Evolutionary conservation across 2,888 invertebrate species (phyloP).

Genomic region (Acronicta psi): DNA sequence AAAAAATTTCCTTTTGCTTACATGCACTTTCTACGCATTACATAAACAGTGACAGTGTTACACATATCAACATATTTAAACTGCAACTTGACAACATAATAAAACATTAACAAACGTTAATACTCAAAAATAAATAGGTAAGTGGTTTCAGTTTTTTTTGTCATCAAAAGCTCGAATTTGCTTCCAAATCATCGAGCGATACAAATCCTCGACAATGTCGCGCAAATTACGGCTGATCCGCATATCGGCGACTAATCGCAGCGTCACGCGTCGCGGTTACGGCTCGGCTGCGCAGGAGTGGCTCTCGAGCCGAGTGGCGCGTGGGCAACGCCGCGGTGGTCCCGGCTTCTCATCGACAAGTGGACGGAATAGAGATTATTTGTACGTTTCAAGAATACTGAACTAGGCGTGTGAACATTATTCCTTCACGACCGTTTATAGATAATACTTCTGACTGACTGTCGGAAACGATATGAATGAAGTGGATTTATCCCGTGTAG

Average conservation of each 20-base stretch:
- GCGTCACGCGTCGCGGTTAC: constrained; percentile 44
- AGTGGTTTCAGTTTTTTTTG: no score
- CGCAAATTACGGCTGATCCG: constrained; percentile 41
- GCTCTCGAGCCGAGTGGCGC: constrained; percentile 57
- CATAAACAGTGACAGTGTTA: neutral
- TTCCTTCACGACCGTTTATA: constrained; percentile 25
- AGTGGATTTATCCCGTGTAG: no score
- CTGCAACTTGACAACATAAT: neutral
- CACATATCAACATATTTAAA: neutral
- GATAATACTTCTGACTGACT: no score
- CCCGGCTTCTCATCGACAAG: constrained; percentile 47
- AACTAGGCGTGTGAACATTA: constrained; percentile 35
- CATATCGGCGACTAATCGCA: constrained; percentile 50
- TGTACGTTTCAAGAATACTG: constrained; percentile 44
- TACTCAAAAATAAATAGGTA: no score
- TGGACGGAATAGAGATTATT: constrained; percentile 49
- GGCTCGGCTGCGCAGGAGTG: constrained; percentile 49
- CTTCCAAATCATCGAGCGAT: constrained; percentile 10
- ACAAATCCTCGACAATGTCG: constrained; percentile 40
- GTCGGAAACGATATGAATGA: no score
- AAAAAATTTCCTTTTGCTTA: neutral
- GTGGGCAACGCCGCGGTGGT: constrained; percentile 66
- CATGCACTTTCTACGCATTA: constrained; percentile 27
- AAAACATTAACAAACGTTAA: neutral
- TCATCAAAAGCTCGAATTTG: neutral